Evolutionary conservation across 2,888 invertebrate genomes (phyloP).

Genomic region (Bimastos eiseni): DNA sequence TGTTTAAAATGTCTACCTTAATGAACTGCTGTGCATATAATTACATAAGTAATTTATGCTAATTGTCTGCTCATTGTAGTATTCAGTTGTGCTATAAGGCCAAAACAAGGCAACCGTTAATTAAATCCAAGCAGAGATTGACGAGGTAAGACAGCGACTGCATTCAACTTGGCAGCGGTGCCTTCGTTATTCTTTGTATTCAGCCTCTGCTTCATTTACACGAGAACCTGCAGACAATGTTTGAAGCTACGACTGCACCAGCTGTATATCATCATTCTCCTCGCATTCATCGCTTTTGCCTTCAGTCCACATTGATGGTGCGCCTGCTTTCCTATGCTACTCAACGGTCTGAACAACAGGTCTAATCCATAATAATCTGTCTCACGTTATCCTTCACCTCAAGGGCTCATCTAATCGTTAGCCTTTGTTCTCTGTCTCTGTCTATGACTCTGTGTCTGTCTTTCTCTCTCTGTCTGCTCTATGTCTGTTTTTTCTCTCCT

Average conservation of each 20-base stretch:
- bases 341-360: not conserved
- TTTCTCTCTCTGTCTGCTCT: no score
- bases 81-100: not conserved
- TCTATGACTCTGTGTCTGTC: no score
- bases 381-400: constrained; percentile 1
- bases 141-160: not conserved
- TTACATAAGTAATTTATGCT: not conserved
- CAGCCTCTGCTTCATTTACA: not conserved
- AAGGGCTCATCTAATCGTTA: not conserved
- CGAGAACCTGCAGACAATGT: not conserved
- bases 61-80: not conserved
- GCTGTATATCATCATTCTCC: not conserved
- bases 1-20: not conserved
- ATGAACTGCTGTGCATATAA: not conserved
- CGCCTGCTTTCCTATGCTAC: not conserved
- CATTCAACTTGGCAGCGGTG: not conserved
- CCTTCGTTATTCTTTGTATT: not conserved
- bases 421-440: not conserved
- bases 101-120: not conserved
- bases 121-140: not conserved
- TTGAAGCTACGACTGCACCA: not conserved
- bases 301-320: not conserved
- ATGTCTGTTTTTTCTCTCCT: no score
- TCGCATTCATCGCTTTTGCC: not conserved
- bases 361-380: not conserved